These are phyloP conservation scores for Genyomyrus donnyi DNA, from an alignment of 2,113 vertebrate species.

Conservation along the genomic window DNA sequence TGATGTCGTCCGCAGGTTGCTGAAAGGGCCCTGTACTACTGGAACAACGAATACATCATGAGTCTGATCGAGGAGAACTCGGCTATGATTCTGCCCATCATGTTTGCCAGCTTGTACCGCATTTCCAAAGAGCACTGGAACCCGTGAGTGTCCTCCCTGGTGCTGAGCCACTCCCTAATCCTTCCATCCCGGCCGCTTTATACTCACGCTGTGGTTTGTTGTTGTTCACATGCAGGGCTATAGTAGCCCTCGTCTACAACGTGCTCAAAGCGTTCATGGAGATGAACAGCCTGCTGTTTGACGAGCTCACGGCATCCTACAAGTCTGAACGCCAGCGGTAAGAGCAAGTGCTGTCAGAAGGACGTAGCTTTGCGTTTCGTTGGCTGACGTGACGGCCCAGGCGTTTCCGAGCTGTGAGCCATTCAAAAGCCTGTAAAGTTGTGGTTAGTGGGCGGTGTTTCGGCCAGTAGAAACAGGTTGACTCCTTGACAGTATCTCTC, in stretches of 20 bases:
- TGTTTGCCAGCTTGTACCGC: slow-evolving; percentile 98
- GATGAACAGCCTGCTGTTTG: slow-evolving; percentile 98
- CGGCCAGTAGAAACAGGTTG: background rate
- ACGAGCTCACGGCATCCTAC: slow-evolving; percentile 97
- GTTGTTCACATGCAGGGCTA: slow-evolving; percentile 67
- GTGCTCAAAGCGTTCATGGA: slow-evolving; percentile 99
- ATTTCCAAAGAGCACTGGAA: slow-evolving; percentile 99
- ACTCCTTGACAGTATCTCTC: background rate
- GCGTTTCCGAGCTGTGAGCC: background rate
- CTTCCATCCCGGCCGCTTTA: background rate
- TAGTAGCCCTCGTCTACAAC: slow-evolving; percentile 96
- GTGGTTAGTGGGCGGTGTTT: background rate
- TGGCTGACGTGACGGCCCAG: background rate
- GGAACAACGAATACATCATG: slow-evolving; percentile 99
- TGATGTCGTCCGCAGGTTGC: slow-evolving; percentile 67
- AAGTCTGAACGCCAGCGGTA: slow-evolving; percentile 99
- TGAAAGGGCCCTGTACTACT: slow-evolving; percentile 96
- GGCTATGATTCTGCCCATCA: slow-evolving; percentile 97
- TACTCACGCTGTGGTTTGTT: background rate
- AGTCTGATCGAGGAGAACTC: slow-evolving; percentile 99
- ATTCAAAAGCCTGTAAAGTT: background rate
- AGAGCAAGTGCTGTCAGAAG: slow-evolving; percentile 34
- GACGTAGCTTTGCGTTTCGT: background rate
- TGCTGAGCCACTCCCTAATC: background rate
- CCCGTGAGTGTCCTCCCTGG: slow-evolving; percentile 68